These are phyloP conservation scores for Spatulosminthurus flaviceps DNA, from an alignment of 2,888 invertebrate genomes.

Conservation along the genomic window DNA sequence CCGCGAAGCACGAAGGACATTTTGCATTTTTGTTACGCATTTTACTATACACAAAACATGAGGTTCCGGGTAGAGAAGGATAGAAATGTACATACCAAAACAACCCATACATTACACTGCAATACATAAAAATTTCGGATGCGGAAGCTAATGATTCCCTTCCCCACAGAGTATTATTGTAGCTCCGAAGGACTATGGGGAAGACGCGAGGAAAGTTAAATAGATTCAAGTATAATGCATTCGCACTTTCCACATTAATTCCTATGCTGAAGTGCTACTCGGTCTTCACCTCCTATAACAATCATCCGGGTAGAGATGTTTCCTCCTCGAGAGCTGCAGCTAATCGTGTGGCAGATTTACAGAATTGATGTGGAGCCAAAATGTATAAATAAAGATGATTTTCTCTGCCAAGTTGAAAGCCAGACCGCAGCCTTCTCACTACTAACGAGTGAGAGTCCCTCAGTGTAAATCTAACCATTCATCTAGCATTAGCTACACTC, in stretches of 20 bases:
- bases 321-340: slow-evolving; percentile 22
- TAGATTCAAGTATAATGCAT: no score
- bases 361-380: slow-evolving; percentile 41
- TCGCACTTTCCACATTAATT: background rate
- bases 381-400: slow-evolving; percentile 44
- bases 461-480: slow-evolving; percentile 45
- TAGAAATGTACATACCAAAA: no score
- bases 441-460: background rate
- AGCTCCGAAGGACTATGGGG: no score
- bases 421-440: slow-evolving; percentile 22
- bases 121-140: no score
- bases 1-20: slow-evolving; percentile 14
- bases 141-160: no score
- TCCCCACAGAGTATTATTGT: no score
- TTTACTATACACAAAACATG: no score
- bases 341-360: slow-evolving; percentile 28
- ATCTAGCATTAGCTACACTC: slow-evolving; percentile 10
- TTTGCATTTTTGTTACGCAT: background rate
- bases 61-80: no score
- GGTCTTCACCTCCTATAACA: slow-evolving; percentile 18
- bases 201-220: no score
- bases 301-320: background rate
- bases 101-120: no score
- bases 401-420: slow-evolving; percentile 49
- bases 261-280: background rate